These are phyloP conservation scores for Gambelia wislizenii DNA, from an alignment of 2,797 vertebrate species.

Conservation along the genomic window DNA sequence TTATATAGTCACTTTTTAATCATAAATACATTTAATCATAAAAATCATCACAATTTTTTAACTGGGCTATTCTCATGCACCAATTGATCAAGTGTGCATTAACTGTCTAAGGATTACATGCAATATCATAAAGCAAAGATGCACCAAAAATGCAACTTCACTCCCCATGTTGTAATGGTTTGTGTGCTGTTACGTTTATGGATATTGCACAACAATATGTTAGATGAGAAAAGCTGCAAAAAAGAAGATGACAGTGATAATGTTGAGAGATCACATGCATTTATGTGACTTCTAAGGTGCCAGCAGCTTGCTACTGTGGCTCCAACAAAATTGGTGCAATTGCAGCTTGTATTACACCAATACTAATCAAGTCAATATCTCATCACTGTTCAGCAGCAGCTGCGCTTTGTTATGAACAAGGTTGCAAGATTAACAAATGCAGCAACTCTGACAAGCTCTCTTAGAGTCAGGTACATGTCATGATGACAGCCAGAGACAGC, in stretches of 20 bases:
- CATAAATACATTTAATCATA: background rate
- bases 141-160: background rate
- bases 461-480: background rate
- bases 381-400: background rate
- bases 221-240: background rate
- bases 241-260: background rate
- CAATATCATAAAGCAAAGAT: background rate
- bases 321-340: background rate
- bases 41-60: background rate
- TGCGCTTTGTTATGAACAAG: background rate
- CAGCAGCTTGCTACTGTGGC: background rate
- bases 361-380: background rate
- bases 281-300: background rate
- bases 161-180: background rate
- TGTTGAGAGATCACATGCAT: background rate
- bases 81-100: slow-evolving; percentile 23
- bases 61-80: background rate
- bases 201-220: background rate
- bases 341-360: background rate
- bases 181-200: background rate
- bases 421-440: background rate
- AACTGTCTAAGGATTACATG: slow-evolving; percentile 5
- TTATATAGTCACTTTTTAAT: background rate
- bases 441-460: background rate
- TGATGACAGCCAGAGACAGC: background rate